Evolutionary conservation across 2,888 invertebrate species (phyloP).

Genomic region (Sarcophaga caerulescens): DNA sequence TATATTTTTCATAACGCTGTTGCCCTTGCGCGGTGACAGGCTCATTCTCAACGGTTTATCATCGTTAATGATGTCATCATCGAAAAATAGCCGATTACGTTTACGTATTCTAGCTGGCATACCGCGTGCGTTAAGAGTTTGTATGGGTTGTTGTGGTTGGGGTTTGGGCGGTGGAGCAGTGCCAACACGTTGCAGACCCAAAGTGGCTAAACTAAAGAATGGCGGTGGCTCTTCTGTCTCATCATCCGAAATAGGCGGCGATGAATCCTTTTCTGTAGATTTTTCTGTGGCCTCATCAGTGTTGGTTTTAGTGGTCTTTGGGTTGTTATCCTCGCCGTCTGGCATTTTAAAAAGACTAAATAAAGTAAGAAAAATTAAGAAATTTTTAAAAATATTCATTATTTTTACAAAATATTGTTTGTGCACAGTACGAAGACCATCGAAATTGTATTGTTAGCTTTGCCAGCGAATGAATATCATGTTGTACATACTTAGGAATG

Average conservation of each 20-base stretch:
- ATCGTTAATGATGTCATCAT: slow-evolving; percentile 93
- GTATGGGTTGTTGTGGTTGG: slow-evolving; percentile 87
- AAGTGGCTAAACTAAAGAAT: slow-evolving; percentile 89
- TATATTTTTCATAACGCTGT: slow-evolving; percentile 80
- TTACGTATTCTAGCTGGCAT: slow-evolving; percentile 96
- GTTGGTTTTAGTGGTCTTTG: slow-evolving; percentile 14
- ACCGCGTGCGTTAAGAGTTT: slow-evolving; percentile 91
- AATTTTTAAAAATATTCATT: neutral
- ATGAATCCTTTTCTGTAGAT: slow-evolving; percentile 42
- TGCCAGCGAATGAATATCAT: too few relatives aligned
- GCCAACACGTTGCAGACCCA: slow-evolving; percentile 91
- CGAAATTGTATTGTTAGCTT: neutral
- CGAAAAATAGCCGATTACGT: slow-evolving; percentile 93
- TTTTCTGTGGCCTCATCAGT: slow-evolving; percentile 16
- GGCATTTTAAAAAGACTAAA: slow-evolving; percentile 42
- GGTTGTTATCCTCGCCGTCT: slow-evolving; percentile 60
- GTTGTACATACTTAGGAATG: too few relatives aligned
- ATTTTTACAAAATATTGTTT: neutral
- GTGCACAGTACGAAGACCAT: slow-evolving; percentile 27
- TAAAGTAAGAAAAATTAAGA: slow-evolving; percentile 10
- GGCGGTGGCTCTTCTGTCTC: slow-evolving; percentile 87
- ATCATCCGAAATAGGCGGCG: slow-evolving; percentile 78
- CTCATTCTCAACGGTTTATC: slow-evolving; percentile 87
- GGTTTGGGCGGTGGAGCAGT: slow-evolving; percentile 88
- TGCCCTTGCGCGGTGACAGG: slow-evolving; percentile 81